Base-by-base conservation (phyloP, 2,113 vertebrate genomes). In the Rhombomys opimus region DNA sequence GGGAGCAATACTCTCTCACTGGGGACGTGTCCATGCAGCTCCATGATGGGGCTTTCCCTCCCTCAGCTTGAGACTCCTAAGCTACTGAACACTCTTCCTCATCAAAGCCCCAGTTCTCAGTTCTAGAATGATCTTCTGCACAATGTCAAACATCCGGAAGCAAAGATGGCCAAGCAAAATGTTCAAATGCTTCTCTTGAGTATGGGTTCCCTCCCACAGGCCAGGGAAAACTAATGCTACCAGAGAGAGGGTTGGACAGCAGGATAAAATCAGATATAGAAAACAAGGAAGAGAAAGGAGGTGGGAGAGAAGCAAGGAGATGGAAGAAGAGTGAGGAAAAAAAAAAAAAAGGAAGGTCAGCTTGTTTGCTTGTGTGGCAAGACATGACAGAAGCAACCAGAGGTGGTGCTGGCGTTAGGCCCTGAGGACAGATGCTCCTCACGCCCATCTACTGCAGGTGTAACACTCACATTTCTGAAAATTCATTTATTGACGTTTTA, bases 131-230 rank as follows among this genome's bases (percentile, higher is more conserved):
- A 23, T 41, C 20, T 57, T 75, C 46, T 67, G 25, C n/a, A 11
- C 5, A 80, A 75, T 52, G 25, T 3, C 6, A 90, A 89, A 93
- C 12, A 78, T 23, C 23, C 30, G 35, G 35, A 38, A 27, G n/a
- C 82, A 68, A 76, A 63, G 68, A 93, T 0, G 63, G 54, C 59
- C 54, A n/a, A 82, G 32, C 20, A 89, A 93, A 93, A 77, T 68
- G 32, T 18, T n/a, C 63, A 67, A 68, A 68, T 32, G 41, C 8
- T 68, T 68, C 25, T 54, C 18, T 68, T 7, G 20, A 38, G 30
- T 87, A 67, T 5, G n/a, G 75, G 27, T 15, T 50, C 20, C 10
- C 15, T 89, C 7, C 13, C 46, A 25, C 1, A 81, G 32, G 2
- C 15, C 25, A 92, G 61, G 63, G 54, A 59, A 77, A 41, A 61